These are phyloP conservation scores for Marmota monax DNA, from an alignment of 2,113 vertebrate species.

Conservation along the genomic window DNA sequence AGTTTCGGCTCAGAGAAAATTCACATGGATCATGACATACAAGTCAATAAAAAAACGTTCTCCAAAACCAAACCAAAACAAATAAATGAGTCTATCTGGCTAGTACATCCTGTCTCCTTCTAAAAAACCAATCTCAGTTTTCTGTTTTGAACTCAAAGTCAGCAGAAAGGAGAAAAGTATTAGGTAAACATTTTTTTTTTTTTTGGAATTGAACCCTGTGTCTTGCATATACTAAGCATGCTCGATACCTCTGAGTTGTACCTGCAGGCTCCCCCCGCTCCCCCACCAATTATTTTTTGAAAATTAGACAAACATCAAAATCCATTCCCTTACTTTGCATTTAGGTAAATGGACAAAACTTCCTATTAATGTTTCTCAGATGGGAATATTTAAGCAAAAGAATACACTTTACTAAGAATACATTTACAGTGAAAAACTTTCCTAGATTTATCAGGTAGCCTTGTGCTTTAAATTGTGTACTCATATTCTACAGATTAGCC, in stretches of 20 bases:
- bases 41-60: neutral
- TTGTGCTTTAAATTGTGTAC: neutral
- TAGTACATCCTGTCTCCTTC: neutral
- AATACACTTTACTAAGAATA: slow-evolving; percentile 18
- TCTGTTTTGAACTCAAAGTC: neutral
- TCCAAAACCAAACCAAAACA: slow-evolving; percentile 38
- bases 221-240: neutral
- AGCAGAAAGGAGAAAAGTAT: neutral
- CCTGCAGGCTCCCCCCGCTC: neutral
- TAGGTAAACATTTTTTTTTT: neutral
- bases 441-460: neutral
- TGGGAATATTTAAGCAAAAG: slow-evolving; percentile 23
- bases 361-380: neutral
- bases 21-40: neutral
- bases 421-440: slow-evolving; percentile 39
- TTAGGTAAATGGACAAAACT: slow-evolving; percentile 39
- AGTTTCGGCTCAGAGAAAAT: neutral
- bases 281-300: neutral
- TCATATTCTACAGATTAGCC: slow-evolving; percentile 43
- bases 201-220: neutral
- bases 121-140: neutral
- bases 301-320: neutral
- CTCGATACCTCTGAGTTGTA: neutral
- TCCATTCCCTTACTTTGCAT: neutral
- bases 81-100: neutral